Evolutionary conservation across 2,888 invertebrate genomes (phyloP).

Genomic region (Cheiracanthium punctorium): DNA sequence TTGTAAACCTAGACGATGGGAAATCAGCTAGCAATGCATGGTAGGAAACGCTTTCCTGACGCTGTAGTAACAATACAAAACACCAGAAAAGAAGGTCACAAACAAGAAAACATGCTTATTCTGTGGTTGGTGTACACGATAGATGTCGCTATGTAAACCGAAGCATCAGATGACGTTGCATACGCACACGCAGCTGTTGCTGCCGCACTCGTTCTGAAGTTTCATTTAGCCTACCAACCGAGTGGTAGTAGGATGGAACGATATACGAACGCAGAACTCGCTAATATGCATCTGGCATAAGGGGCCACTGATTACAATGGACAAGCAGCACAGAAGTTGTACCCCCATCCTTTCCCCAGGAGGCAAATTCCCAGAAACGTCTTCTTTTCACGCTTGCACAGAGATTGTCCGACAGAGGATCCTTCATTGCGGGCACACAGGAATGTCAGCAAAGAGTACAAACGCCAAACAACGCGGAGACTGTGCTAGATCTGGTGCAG

Average conservation of each 20-base stretch:
- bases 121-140: not conserved
- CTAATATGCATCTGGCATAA: conserved; percentile 24
- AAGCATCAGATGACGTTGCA: conserved; percentile 6
- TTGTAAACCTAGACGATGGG: no score
- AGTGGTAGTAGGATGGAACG: not conserved
- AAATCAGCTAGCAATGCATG: no score
- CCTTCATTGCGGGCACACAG: not conserved
- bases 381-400: conserved; percentile 18
- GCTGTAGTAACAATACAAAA: not conserved
- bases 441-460: not conserved
- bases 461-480: conserved; percentile 3
- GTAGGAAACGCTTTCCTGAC: not conserved
- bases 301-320: conserved; percentile 5
- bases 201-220: not conserved
- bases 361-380: conserved; percentile 1
- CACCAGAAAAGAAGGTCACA: not conserved
- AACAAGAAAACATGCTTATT: not conserved
- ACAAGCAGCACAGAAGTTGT: conserved; percentile 1
- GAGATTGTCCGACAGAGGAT: not conserved
- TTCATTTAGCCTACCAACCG: not conserved
- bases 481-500: conserved; percentile 14
- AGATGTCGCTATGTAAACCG: conserved; percentile 5
- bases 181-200: conserved; percentile 5
- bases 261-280: not conserved
- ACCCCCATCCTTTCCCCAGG: not conserved